Percentiles rank a stretch among this genome's conserved stretches.
Conservation (phyloP, 2,888 invertebrate genomes). For the Tethea ocularis region DNA sequence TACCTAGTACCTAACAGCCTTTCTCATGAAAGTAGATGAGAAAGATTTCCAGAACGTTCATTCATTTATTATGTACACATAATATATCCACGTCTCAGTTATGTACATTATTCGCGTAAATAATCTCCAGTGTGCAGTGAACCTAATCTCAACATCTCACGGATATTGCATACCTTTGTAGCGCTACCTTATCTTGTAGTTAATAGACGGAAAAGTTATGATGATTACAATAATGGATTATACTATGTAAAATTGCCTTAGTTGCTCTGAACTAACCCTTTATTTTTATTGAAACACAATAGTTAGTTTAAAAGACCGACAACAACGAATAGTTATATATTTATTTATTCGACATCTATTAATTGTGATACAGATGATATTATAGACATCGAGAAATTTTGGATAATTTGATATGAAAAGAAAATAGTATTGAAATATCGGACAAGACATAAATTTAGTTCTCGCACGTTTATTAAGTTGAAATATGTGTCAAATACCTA, state of each 20-base stretch:
- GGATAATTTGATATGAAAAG: no score
- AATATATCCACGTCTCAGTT: not conserved
- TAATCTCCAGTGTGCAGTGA: not conserved
- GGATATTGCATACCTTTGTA: slow-evolving; percentile 1
- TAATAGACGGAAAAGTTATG: slow-evolving; percentile 7
- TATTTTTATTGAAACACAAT: no score
- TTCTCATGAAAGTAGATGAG: not conserved
- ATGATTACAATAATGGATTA: not conserved
- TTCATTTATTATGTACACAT: not conserved
- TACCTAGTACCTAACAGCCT: not conserved
- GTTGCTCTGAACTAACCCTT: no score
- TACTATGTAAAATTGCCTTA: not conserved
- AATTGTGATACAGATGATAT: no score
- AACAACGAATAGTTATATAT: no score
- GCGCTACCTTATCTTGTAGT: slow-evolving; percentile 5
- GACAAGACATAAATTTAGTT: no score
- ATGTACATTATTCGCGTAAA: not conserved
- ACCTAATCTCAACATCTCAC: not conserved
- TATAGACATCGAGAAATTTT: no score
- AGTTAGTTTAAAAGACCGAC: no score
- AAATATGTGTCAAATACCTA: no score
- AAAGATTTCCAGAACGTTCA: slow-evolving; percentile 1
- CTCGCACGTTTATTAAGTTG: no score
- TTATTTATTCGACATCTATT: no score
- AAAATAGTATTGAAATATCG: no score